Evolutionary conservation across 2,113 vertebrate genomes (phyloP).

Genomic region (Cinclus cinclus): DNA sequence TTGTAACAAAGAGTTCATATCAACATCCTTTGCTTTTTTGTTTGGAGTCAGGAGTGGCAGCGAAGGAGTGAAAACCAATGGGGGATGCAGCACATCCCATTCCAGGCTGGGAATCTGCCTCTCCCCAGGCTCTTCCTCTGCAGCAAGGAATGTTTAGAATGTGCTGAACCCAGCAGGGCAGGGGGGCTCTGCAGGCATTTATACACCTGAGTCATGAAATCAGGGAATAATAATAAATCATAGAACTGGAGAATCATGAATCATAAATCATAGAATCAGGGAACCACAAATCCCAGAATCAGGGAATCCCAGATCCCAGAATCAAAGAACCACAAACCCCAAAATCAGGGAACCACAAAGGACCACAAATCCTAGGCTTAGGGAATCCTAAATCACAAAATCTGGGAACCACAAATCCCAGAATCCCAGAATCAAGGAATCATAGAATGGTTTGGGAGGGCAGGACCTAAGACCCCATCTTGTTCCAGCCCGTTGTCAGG

Average conservation of each 20-base stretch:
- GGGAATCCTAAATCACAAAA: background rate
- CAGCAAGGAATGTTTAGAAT: accelerated
- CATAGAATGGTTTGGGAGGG: background rate
- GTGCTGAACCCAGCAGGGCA: background rate
- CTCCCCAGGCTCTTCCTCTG: background rate
- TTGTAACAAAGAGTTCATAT: background rate
- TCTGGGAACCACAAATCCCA: accelerated
- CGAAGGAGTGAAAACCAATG: accelerated
- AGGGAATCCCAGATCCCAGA: accelerated
- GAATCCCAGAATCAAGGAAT: background rate
- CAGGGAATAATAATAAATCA: background rate
- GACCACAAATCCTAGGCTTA: background rate
- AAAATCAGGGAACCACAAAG: too few relatives aligned
- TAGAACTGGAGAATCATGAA: too few relatives aligned
- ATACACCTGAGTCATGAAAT: background rate
- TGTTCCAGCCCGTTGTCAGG: background rate
- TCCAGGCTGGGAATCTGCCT: background rate
- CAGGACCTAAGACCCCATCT: accelerated
- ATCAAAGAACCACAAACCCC: accelerated
- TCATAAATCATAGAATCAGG: accelerated
- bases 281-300: too few relatives aligned
- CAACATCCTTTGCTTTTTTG: accelerated
- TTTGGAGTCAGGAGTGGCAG: accelerated
- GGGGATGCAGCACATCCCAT: background rate
- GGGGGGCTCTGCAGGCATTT: accelerated